Base-by-base conservation (phyloP, 1,140 invertebrate species). In the Nixonia krombeini region DNA sequence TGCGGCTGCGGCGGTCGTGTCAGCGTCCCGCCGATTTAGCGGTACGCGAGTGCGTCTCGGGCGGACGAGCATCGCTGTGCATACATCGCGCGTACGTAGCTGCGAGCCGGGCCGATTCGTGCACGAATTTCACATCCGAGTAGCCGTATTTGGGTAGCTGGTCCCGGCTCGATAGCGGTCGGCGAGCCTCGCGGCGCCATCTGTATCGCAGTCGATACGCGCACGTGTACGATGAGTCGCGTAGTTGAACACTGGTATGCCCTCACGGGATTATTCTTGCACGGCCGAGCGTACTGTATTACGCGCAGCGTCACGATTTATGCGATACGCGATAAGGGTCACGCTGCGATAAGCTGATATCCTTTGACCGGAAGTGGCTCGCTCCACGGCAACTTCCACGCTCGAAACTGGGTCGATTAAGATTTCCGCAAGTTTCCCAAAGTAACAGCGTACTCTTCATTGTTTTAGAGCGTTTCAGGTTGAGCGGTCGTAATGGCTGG, bases 191-290 rank as follows among this genome's bases (percentile, higher is more conserved):
- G 40, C 59, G 18, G 31, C 53, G 58, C 57, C 58, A 41, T 70
- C 68, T 65, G 55, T 73, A 70, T 53, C 46, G 51, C 41, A n/a
- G n/a, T n/a, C n/a, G n/a, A n/a, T n/a, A n/a, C n/a, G n/a, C n/a
- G n/a, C n/a, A n/a, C n/a, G 42, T 58, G 45, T 58, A 41, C 45
- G 37, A n/a, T n/a, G n/a, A n/a, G n/a, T n/a, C 25, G 6, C 26
- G 45, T 28, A 50, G 47, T 53, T 44, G 33, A 47, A 33, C n/a
- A n/a, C 44, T 38, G 35, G 26, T 41, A 55, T 46, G 33, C 37
- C 38, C 65, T 57, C 68, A 33, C 12, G 50, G 64, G 70, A 74
- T 76, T 74, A 72, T 65, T 67, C 61, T 37, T 25, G 25, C 52
- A 38, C 25, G 41, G 53, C 61, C 28, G 40, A 45, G 55, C 46